Conservation (phyloP, 2,113 vertebrate species). For the Malurus elegans region DNA sequence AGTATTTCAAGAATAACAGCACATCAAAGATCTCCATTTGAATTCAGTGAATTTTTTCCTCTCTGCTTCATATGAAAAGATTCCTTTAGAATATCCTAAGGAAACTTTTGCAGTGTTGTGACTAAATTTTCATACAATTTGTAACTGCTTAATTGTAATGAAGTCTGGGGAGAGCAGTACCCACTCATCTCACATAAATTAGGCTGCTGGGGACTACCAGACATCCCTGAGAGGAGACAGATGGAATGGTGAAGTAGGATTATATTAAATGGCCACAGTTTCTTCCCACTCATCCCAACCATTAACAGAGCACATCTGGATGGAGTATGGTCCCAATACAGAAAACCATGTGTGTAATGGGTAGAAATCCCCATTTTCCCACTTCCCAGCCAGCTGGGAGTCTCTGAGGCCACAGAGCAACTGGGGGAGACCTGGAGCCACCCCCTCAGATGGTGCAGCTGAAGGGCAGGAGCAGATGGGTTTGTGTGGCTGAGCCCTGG, state of each 20-base stretch:
- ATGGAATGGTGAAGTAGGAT: not conserved
- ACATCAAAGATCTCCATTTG: not conserved
- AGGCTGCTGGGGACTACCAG: not conserved
- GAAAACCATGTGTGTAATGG: not conserved
- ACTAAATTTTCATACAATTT: not conserved
- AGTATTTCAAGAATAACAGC: not conserved
- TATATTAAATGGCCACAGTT: not conserved
- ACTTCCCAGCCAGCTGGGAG: not conserved
- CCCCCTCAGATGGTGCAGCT: not conserved
- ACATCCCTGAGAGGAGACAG: not conserved
- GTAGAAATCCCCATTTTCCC: not conserved
- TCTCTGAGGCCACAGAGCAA: not conserved
- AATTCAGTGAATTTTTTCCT: not conserved
- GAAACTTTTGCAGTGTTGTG: not conserved
- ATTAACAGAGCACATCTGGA: not conserved
- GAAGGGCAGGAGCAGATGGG: not conserved
- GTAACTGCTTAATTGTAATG: not conserved
- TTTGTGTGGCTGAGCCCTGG: not conserved
- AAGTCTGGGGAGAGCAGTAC: not conserved
- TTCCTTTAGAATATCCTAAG: not conserved
- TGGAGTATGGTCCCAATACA: fast-evolving
- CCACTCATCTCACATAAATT: not conserved
- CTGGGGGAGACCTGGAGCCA: not conserved
- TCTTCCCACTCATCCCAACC: not conserved
- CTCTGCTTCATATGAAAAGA: not conserved